These are phyloP conservation scores for Drosophila prolongata DNA, from an alignment of 2,888 invertebrate species.

Conservation along the genomic window DNA sequence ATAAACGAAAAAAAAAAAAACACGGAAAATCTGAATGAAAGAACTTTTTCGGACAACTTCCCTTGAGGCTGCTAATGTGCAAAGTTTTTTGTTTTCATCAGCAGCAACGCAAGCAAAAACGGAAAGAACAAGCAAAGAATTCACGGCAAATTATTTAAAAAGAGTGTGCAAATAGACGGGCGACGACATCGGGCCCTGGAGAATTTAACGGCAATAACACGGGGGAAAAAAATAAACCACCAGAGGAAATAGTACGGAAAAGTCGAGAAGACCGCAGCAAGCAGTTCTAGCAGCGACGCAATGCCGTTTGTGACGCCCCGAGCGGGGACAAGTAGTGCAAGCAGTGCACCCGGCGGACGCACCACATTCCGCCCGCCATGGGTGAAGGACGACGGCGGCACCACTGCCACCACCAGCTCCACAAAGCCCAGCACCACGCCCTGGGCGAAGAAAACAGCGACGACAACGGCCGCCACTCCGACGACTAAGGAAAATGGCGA, in stretches of 20 bases:
- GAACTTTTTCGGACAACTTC: constrained; percentile 69
- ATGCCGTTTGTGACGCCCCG: constrained; percentile 84
- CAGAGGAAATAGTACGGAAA: constrained; percentile 2
- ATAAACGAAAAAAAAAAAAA: constrained; percentile 34
- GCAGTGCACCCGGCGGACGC: constrained; percentile 84
- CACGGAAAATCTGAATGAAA: constrained; percentile 44
- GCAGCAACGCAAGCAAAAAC: constrained; percentile 37
- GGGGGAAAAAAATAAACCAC: constrained; percentile 14
- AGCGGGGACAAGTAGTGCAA: constrained; percentile 64
- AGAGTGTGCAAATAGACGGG: constrained; percentile 75
- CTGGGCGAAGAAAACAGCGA: constrained; percentile 59
- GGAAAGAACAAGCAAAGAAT: constrained; percentile 40
- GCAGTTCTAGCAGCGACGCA: constrained; percentile 27
- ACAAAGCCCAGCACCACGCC: constrained; percentile 65
- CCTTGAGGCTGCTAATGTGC: constrained; percentile 70
- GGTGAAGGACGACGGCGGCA: constrained; percentile 86
- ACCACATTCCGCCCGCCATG: constrained; percentile 89
- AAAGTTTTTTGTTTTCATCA: constrained; percentile 77
- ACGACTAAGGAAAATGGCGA: constrained; percentile 32
- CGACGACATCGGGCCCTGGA: constrained; percentile 61
- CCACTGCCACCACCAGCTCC: constrained; percentile 76
- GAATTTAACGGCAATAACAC: constrained; percentile 58
- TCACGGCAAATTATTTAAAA: constrained; percentile 73
- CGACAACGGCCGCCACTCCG: constrained; percentile 20
- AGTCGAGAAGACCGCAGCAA: constrained; percentile 21